Evolutionary conservation across 2,113 vertebrate species (phyloP).

Genomic region (Ciconia boyciana): DNA sequence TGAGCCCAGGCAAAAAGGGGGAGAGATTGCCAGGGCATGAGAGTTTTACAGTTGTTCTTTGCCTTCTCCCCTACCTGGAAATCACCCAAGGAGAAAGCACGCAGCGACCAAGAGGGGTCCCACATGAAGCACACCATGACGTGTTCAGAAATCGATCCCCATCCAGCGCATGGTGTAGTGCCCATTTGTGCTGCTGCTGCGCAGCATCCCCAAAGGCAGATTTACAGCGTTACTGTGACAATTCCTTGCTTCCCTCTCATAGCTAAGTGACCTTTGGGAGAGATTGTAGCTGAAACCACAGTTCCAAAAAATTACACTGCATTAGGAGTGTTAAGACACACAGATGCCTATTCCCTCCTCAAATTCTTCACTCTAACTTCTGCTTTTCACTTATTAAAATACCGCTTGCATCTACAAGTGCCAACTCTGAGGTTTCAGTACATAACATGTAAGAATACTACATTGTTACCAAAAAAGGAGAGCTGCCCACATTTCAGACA

Average conservation of each 20-base stretch:
- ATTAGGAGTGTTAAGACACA: neutral
- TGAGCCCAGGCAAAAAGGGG: neutral
- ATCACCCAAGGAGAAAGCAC: neutral
- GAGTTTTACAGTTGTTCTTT: neutral
- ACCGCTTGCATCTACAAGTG: neutral
- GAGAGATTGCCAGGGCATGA: neutral
- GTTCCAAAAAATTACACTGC: neutral
- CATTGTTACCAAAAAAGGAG: neutral
- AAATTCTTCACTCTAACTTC: neutral
- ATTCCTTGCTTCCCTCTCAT: neutral
- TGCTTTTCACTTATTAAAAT: neutral
- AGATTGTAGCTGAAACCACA: neutral
- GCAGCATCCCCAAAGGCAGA: neutral
- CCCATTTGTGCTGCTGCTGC: neutral
- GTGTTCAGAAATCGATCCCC: neutral
- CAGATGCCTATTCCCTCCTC: neutral
- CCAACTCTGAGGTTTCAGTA: neutral
- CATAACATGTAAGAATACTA: neutral
- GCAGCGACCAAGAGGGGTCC: neutral
- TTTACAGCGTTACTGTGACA: neutral
- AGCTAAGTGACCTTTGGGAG: neutral
- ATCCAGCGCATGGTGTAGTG: fast-evolving
- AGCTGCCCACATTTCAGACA: neutral
- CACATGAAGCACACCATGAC: neutral
- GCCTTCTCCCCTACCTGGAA: neutral